These are phyloP conservation scores for Trematocara marginatum DNA, from an alignment of 2,113 vertebrate genomes.

Conservation along the genomic window DNA sequence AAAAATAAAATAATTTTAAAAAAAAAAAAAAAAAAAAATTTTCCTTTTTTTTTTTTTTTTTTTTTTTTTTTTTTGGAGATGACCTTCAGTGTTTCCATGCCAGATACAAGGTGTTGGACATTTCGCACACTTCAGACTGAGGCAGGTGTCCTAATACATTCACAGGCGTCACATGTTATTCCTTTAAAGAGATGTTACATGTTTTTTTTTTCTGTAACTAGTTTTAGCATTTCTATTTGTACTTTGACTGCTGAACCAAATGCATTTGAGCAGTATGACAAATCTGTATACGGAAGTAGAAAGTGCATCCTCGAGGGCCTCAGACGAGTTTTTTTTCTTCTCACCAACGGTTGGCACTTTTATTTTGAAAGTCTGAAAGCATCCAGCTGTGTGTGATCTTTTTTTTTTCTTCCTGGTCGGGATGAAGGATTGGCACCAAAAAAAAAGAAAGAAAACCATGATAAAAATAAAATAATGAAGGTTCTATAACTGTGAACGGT, in stretches of 20 bases:
- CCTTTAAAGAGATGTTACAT: conserved; percentile 55
- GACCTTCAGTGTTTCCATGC: not conserved
- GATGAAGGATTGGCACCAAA: conserved; percentile 55
- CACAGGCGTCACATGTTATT: conserved; percentile 52
- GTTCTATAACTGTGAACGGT: conserved; percentile 37
- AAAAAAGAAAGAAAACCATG: not conserved
- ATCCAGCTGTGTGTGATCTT: not conserved
- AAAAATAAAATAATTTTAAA: no score
- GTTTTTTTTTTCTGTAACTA: conserved; percentile 47
- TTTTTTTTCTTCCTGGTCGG: not conserved
- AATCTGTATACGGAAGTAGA: conserved; percentile 38
- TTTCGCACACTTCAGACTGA: conserved; percentile 15
- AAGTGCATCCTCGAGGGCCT: conserved; percentile 12
- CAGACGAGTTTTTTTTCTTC: not conserved
- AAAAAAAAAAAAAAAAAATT: no score
- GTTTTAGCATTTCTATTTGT: conserved; percentile 61
- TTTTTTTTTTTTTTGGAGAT: not conserved
- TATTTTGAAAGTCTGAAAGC: conserved; percentile 16
- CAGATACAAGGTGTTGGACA: conserved; percentile 9
- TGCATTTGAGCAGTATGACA: conserved; percentile 58
- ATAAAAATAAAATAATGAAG: conserved; percentile 33
- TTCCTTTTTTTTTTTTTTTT: no score
- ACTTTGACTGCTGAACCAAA: conserved; percentile 63
- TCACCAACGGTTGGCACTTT: conserved; percentile 42
- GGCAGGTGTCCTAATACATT: conserved; percentile 34